Base-by-base conservation (phyloP, 2,888 invertebrate genomes). In the Tetheella fluctuosa region DNA sequence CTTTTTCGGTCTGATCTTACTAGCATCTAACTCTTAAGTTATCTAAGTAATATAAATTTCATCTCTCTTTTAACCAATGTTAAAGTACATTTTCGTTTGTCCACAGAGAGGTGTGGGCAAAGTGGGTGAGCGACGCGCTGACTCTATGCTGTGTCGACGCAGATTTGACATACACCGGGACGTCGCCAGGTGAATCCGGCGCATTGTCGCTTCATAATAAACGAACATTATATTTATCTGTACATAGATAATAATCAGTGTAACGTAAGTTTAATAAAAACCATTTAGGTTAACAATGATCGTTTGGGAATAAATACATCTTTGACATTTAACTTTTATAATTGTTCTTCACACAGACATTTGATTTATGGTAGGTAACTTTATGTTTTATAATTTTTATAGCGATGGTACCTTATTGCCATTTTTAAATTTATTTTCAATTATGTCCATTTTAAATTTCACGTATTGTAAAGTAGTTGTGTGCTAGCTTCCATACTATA, bases 121-220 rank as follows among this genome's bases (percentile, higher is more conserved):
- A 74, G 67, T 69, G 73, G 71, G 78, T 72, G 81, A 81, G 82
- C 82, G 81, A 74, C 80, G 84, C 84, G 84, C 89, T 83, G 90
- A 87, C 84, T 90, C 90, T 91, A 93, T 93, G 93, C 90, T 87
- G 90, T 89, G 85, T 85, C 86, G 94, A 93, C 94, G 94, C 94
- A 94, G 94, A 91, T 94, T 94, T 88, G 93, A 94, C 85, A 95
- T 94, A 85, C 94, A 94, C 85, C 94, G 95, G 89, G 95, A 95
- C 93, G 94, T 95, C 88, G 95, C 95, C 90, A 95, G 95, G 95
- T 95, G 90, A 93, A 77, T 85, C 85, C 89, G 85, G 76, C 76
- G 79, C 81, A 79, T 78, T 74, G 74, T 63, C 65, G 66, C 71
- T 67, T 62, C 59, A 39, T 39, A 39, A n/a, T 64, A 64, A 67